These are phyloP conservation scores for Tipula lateralis DNA, from an alignment of 2,888 invertebrate genomes.

Conservation along the genomic window DNA sequence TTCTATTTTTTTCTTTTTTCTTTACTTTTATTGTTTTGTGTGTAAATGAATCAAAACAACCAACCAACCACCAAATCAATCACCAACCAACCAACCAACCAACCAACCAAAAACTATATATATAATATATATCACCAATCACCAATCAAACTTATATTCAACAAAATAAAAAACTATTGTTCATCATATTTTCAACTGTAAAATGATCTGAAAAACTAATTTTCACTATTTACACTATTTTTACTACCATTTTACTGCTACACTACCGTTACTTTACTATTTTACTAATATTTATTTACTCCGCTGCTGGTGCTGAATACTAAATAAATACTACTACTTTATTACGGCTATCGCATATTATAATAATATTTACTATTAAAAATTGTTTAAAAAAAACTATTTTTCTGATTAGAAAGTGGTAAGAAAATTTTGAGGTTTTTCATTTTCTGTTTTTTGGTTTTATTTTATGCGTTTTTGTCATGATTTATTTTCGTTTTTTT, in stretches of 20 bases:
- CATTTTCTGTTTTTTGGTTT: neutral
- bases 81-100: neutral
- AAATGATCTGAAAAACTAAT: neutral
- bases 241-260: neutral
- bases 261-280: neutral
- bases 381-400: neutral
- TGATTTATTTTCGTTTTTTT: neutral
- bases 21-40: slow-evolving; percentile 26
- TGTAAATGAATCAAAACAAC: neutral
- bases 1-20: neutral
- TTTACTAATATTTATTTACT: neutral
- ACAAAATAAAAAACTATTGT: neutral
- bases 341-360: neutral
- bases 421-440: neutral
- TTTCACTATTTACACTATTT: neutral
- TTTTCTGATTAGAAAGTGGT: neutral
- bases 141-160: neutral
- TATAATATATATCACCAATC: neutral
- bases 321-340: neutral
- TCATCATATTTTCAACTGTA: neutral
- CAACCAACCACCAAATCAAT: neutral
- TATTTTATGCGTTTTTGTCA: neutral
- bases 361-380: neutral
- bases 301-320: neutral
- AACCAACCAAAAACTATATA: neutral